Percentiles rank a stretch among this genome's conserved stretches.
These are phyloP conservation scores for Brenthis hecate DNA, from an alignment of 2,888 invertebrate genomes.

Conservation along the genomic window DNA sequence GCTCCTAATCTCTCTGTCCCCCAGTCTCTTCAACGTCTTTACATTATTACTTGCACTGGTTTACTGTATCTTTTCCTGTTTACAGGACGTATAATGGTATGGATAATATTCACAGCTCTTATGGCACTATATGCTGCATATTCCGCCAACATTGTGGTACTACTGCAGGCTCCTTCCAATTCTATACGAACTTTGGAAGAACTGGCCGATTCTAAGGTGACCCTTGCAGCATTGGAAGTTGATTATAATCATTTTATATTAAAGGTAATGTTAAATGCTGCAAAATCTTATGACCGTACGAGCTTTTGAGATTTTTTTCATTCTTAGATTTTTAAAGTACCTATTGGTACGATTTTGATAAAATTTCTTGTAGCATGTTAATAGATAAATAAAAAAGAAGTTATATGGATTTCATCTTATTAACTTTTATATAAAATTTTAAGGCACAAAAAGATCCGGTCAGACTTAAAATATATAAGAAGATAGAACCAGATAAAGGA, in stretches of 20 bases:
- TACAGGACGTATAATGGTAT: conserved; percentile 63
- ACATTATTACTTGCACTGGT: too few species aligned
- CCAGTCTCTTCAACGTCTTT: too few species aligned
- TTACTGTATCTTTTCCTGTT: background rate
- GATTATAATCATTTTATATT: conserved; percentile 84
- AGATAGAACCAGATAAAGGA: conserved; percentile 61
- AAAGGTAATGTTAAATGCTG: conserved; percentile 58
- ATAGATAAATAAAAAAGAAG: too few species aligned
- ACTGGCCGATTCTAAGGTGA: conserved; percentile 81
- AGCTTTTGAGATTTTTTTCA: too few species aligned
- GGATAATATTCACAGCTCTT: conserved; percentile 61
- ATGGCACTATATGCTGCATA: conserved; percentile 85
- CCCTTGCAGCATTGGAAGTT: conserved; percentile 82
- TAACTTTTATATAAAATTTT: background rate
- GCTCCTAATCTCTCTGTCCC: too few species aligned
- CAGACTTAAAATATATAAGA: conserved; percentile 54
- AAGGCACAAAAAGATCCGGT: conserved; percentile 65
- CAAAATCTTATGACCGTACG: too few species aligned
- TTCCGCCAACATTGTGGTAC: conserved; percentile 85
- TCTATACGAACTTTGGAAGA: conserved; percentile 80
- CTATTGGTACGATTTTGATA: too few species aligned
- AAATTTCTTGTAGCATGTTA: too few species aligned
- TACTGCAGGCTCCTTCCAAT: conserved; percentile 84
- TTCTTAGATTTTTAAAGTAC: too few species aligned
- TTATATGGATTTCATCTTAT: background rate